Conservation (phyloP, 2,888 invertebrate species). For the Drosophila cognata region DNA sequence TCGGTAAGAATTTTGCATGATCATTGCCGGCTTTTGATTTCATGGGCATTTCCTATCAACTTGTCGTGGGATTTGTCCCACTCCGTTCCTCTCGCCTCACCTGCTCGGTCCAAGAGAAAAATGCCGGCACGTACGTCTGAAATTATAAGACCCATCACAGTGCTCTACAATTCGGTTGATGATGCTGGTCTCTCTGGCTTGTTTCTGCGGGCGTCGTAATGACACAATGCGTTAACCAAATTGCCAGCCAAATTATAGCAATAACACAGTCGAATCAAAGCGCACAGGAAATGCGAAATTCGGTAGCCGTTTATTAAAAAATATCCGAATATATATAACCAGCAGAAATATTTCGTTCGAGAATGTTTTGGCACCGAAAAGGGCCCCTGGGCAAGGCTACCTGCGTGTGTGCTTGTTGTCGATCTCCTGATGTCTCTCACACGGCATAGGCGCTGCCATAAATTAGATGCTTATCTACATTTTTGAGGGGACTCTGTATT, state of each 20-base stretch:
- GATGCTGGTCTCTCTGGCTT: not conserved
- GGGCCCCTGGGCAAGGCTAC: constrained; percentile 39
- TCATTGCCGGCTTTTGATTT: constrained; percentile 78
- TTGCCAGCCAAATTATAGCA: constrained; percentile 73
- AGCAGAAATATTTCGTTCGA: constrained; percentile 28
- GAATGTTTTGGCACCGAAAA: constrained; percentile 8
- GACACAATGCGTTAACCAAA: constrained; percentile 72
- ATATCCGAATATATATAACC: constrained; percentile 38
- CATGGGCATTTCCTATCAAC: constrained; percentile 69
- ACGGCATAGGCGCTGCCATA: constrained; percentile 71
- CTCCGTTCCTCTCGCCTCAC: not conserved
- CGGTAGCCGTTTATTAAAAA: constrained; percentile 78
- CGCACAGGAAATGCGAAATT: constrained; percentile 79
- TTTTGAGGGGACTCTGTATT: constrained; percentile 19
- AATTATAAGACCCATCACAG: constrained; percentile 52
- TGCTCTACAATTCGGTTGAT: constrained; percentile 6
- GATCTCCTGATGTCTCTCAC: constrained; percentile 45
- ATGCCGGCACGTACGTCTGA: constrained; percentile 72
- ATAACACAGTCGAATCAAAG: constrained; percentile 33
- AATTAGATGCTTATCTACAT: constrained; percentile 75
- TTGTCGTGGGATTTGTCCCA: constrained; percentile 59
- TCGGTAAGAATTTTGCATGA: constrained; percentile 66
- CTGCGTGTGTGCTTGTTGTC: constrained; percentile 38
- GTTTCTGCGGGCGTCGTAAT: constrained; percentile 61
- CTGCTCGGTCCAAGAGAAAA: constrained; percentile 2